phyloP scores from a whole-genome alignment of 2,888 invertebrate species.

The Clepsis dumicolana region DNA sequence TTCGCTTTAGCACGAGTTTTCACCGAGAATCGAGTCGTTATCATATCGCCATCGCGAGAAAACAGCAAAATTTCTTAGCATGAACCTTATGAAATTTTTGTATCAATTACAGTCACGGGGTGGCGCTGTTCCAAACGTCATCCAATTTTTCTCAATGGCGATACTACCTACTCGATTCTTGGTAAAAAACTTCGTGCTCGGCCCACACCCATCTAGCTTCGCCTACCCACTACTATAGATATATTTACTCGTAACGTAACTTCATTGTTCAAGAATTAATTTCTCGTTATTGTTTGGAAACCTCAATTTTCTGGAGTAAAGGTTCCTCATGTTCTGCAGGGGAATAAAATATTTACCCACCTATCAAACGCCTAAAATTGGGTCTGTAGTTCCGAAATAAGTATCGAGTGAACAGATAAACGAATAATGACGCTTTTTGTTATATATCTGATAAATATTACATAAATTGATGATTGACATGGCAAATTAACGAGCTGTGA shows the following conservation, averaged over 20 bases:
- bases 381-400: background rate
- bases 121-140: no score
- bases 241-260: background rate
- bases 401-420: background rate
- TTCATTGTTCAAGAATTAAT: background rate
- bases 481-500: background rate
- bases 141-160: no score
- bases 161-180: no score
- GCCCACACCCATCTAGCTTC: background rate
- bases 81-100: no score
- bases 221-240: background rate
- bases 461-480: background rate
- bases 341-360: background rate
- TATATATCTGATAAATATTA: background rate
- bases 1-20: no score
- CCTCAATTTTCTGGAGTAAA: background rate
- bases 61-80: no score
- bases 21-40: no score
- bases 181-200: no score
- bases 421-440: background rate
- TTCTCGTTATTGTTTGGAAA: conserved; percentile 4
- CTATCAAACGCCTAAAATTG: background rate
- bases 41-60: no score
- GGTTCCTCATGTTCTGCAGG: background rate
- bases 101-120: no score